Base-by-base conservation (phyloP, 2,797 vertebrate genomes). In the Benthosema pterotum region DNA sequence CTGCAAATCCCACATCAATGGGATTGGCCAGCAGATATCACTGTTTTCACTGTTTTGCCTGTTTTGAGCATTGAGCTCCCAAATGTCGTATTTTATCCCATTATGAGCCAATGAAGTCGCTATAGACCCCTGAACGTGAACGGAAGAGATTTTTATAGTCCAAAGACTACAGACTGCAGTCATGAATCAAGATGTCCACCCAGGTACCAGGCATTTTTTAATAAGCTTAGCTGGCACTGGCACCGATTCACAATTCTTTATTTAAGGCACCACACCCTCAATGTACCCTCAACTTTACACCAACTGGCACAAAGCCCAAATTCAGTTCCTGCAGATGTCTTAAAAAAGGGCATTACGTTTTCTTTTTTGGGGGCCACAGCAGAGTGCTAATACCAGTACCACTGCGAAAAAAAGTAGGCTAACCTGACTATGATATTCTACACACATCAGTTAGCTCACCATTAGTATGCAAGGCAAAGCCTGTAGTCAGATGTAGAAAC, bases 391-490 rank as follows among this genome's bases (percentile, higher is more conserved):
- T 18, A 71, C 67, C 75, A 74, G 70, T 81, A 77, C 58, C 65
- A 52, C 61, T 53, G 60, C 65, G 65, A 72, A 57, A 74, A n/a
- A 82, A 71, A 52, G 19, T 4, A 75, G 47, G 46, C 46, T 42
- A 50, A 71, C 54, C 64, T 62, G 42, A 25, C 75, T 60, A 83
- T 59, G 67, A n/a, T 50, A 77, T 76, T 55, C 43, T 66, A 22
- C 62, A 65, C 73, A 65, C 74, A 80, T 51, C 70, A 72, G 58
- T 72, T 75, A 70, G 74, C 69, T 14, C 28, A 57, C 65, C 59
- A 81, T 83, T 85, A 69, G 76, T 83, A 83, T 89, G 79, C 86
- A 79, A 53, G 57, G 63, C 67, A 71, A 77, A 80, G 73, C 78
- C 77, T 76, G 73, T 45, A 67, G 77, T 61, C 80, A 79, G 83